These are phyloP conservation scores for Zaprionus taronus DNA, from an alignment of 1,140 invertebrate species.

Conservation along the genomic window DNA sequence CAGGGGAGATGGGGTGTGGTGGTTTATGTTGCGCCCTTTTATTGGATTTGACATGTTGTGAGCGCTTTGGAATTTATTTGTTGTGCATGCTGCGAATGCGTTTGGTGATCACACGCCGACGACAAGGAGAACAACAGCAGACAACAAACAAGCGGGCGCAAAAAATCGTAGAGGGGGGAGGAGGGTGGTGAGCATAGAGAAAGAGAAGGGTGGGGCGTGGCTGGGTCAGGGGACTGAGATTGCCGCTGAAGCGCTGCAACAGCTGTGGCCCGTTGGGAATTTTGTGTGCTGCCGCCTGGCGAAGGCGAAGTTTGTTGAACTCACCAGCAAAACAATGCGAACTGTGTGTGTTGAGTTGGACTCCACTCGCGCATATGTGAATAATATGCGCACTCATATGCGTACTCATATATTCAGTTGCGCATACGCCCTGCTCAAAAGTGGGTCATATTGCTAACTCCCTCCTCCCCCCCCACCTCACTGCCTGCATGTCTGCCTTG, in stretches of 20 bases:
- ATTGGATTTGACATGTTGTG: constrained; percentile 79
- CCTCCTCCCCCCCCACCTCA: neutral
- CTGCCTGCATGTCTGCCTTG: neutral
- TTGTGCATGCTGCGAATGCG: constrained; percentile 63
- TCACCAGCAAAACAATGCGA: neutral
- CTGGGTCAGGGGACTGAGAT: constrained; percentile 50
- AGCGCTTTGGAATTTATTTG: constrained; percentile 69
- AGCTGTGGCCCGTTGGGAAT: constrained; percentile 62
- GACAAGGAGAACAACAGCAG: constrained; percentile 33
- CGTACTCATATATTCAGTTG: neutral
- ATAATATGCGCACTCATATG: constrained; percentile 3
- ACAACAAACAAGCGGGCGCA: constrained; percentile 59
- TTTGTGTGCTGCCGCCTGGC: constrained; percentile 40
- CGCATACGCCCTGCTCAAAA: neutral
- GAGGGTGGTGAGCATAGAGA: too few species aligned
- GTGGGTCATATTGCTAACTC: neutral
- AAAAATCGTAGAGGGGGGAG: neutral
- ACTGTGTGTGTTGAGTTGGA: constrained; percentile 12
- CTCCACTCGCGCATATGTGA: neutral
- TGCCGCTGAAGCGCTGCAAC: constrained; percentile 69
- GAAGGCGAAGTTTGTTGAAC: constrained; percentile 62
- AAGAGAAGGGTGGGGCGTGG: constrained; percentile 5
- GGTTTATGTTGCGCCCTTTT: constrained; percentile 40
- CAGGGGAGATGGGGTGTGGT: neutral
- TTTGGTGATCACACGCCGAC: constrained; percentile 59